A percentile compares a stretch with the other conserved stretches of the same genome.
Evolutionary conservation across 2,797 vertebrate species (phyloP).

Genomic region (Sebastes taczanowskii): DNA sequence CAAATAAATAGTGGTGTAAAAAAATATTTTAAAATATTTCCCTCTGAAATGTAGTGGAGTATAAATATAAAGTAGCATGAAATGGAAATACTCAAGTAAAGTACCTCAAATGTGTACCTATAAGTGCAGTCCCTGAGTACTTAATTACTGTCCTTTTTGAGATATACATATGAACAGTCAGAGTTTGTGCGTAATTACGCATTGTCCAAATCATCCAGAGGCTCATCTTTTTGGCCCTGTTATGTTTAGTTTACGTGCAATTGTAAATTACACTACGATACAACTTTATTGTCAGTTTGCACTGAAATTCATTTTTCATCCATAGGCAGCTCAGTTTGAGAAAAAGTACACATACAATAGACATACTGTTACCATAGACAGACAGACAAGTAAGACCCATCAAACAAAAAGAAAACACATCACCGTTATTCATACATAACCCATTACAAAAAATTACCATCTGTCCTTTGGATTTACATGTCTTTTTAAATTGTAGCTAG

Average conservation of each 20-base stretch:
- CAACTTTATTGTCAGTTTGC: too few species aligned
- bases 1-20: neutral
- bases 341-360: too few species aligned
- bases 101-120: neutral
- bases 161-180: neutral
- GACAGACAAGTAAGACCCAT: too few species aligned
- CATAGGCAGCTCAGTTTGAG: too few species aligned
- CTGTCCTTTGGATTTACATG: too few species aligned
- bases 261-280: neutral
- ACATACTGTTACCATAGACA: too few species aligned
- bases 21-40: neutral
- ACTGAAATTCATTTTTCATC: too few species aligned
- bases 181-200: slow-evolving; percentile 24
- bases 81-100: neutral
- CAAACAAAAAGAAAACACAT: too few species aligned
- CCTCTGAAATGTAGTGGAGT: neutral
- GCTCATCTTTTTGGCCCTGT: neutral
- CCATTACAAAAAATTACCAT: too few species aligned
- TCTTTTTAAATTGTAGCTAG: neutral
- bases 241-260: neutral
- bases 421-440: too few species aligned
- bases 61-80: neutral
- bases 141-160: too few species aligned
- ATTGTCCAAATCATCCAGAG: neutral
- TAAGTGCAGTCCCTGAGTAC: neutral